Percentiles rank a stretch among this genome's conserved stretches.
Conservation (phyloP, 1,140 invertebrate genomes). For the Zaprionus gabonicus region DNA sequence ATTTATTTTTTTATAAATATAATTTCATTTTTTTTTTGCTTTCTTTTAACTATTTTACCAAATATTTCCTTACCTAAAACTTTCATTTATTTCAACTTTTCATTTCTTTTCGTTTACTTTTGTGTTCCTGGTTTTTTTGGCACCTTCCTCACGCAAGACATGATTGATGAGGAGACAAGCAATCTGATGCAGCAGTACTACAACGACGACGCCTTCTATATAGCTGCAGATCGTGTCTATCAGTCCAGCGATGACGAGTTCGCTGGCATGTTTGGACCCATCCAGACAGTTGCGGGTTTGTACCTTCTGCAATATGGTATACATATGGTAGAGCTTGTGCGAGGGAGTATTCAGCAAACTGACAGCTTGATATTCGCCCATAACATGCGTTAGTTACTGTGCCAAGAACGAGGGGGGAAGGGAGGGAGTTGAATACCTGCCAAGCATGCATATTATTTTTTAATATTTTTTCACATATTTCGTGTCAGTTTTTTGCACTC, state of each 20-base stretch:
- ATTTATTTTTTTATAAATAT: slow-evolving; percentile 37
- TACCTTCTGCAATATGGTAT: slow-evolving; percentile 24
- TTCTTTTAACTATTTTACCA: slow-evolving; percentile 14
- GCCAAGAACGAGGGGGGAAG: background rate
- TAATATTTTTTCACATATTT: slow-evolving; percentile 72
- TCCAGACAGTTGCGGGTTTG: slow-evolving; percentile 82
- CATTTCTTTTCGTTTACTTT: slow-evolving; percentile 19
- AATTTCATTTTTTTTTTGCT: slow-evolving; percentile 4
- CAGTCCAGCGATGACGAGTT: slow-evolving; percentile 81
- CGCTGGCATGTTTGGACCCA: slow-evolving; percentile 81
- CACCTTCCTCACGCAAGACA: slow-evolving; percentile 41
- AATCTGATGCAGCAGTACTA: slow-evolving; percentile 78
- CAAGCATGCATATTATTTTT: slow-evolving; percentile 79
- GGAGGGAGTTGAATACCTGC: slow-evolving; percentile 26
- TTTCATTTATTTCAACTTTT: slow-evolving; percentile 28
- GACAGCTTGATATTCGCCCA: slow-evolving; percentile 34
- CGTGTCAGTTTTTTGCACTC: slow-evolving; percentile 49
- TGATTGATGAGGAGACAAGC: slow-evolving; percentile 77
- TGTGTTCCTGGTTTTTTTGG: slow-evolving; percentile 13
- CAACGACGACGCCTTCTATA: slow-evolving; percentile 82
- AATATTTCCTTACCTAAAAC: slow-evolving; percentile 25
- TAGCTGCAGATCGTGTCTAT: slow-evolving; percentile 80
- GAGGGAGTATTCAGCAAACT: slow-evolving; percentile 20
- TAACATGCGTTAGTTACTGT: slow-evolving; percentile 38
- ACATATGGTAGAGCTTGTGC: background rate